Evolutionary conservation across 2,113 vertebrate genomes (phyloP), one percentile per base, ranked within the genome.

Genomic region (Probosciger aterrimus): DNA sequence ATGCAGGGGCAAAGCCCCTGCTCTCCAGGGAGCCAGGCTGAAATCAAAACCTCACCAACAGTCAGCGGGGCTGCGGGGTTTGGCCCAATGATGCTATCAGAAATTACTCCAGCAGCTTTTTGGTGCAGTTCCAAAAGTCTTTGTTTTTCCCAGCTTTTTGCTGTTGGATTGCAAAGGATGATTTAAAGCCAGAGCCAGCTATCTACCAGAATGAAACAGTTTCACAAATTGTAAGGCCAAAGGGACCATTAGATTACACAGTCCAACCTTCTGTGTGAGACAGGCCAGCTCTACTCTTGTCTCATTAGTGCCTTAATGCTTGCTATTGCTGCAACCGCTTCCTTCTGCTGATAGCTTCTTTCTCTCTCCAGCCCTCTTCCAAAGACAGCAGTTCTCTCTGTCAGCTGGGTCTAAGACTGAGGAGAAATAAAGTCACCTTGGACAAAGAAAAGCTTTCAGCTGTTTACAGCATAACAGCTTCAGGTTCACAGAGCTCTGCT

Each of bases 191-290:
- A 43, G 86, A 93, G 96, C 88, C 93, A 92, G 14, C 82, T 90
- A 94, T 96, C 92, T 92, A 91, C 82, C 80, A 91, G 80, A 96
- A 95, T 76, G 93, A 92, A 95, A 57, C 57, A 65, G 82, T 94
- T 94, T 76, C 86, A 75, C 93, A 93, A 94, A 91, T 73, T 67
- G 86, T 75, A 68, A 81, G 93, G 92, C 95, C 52, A 18, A 96
- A 79, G 95, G 88, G 92, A 94, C 86, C 74, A 24, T 41, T 84
- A 68, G 86, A 94, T 96, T 95, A 76, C 27, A 7, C 88, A 67
- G 88, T 15, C 82, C 80, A 86, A 46, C 92, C 90, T 90, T 78
- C 92, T 60, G 92, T 6, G 33, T 3, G 10, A 90, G 95, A 64
- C 85, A 81, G 94, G 43, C 88, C 93, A 86, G 88, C 91, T 69